Conservation (phyloP, 1,140 invertebrate genomes). For the Ganaspis sp. region DNA sequence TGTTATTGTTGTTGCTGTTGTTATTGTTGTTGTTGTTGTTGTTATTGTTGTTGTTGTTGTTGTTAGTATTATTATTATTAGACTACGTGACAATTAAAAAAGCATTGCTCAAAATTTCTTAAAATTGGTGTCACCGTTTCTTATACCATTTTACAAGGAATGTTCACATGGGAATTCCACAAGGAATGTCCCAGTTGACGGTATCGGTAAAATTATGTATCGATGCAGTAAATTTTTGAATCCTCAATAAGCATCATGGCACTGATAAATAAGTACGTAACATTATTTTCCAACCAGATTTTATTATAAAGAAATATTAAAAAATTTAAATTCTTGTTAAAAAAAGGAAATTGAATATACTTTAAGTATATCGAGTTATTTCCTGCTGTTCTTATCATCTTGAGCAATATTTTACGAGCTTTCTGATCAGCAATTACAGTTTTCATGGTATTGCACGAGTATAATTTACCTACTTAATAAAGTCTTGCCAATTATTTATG, state of each 20-base stretch:
- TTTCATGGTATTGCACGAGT: not conserved
- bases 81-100: not conserved
- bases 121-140: conserved; percentile 3
- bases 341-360: not conserved
- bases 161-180: too few species aligned
- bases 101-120: not conserved
- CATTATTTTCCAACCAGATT: not conserved
- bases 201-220: too few species aligned
- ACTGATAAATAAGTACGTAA: not conserved
- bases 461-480: not conserved
- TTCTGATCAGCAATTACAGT: not conserved
- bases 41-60: too few species aligned
- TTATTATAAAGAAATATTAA: not conserved
- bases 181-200: too few species aligned
- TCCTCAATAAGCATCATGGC: not conserved
- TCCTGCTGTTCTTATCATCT: conserved; percentile 1
- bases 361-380: not conserved
- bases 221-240: conserved; percentile 9
- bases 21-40: too few species aligned
- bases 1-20: too few species aligned
- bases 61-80: conserved; percentile 12
- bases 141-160: too few species aligned
- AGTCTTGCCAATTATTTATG: not conserved
- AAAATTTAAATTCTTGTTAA: not conserved
- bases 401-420: not conserved